Evolutionary conservation across 2,888 invertebrate species (phyloP).

Genomic region (Crocallis elinguaria): DNA sequence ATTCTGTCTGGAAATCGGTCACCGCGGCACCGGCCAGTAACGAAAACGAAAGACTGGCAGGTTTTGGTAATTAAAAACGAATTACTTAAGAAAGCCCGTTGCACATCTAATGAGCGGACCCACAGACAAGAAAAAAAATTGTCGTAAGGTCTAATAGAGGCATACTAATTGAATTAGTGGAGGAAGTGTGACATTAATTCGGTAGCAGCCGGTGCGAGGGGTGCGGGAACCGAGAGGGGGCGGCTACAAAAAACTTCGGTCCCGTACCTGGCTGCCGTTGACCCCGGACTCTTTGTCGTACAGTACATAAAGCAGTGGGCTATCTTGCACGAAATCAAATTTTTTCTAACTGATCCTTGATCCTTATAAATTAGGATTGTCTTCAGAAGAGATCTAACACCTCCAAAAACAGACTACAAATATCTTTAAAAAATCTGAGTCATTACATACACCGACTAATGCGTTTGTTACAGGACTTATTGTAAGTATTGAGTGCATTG

Average conservation of each 20-base stretch:
- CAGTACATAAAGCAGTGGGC: slow-evolving; percentile 29
- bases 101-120: too few species aligned
- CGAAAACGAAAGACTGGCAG: not conserved
- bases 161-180: slow-evolving; percentile 40
- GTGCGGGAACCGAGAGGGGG: slow-evolving; percentile 50
- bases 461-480: too few species aligned
- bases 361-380: not conserved
- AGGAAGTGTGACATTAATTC: slow-evolving; percentile 66
- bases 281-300: slow-evolving; percentile 63
- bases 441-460: too few species aligned
- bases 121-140: slow-evolving; percentile 26
- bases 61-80: too few species aligned
- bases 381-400: too few species aligned
- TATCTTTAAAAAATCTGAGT: too few species aligned
- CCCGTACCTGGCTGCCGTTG: slow-evolving; percentile 80
- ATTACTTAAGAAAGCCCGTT: too few species aligned
- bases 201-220: slow-evolving; percentile 55
- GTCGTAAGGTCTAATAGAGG: slow-evolving; percentile 32
- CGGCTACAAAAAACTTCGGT: slow-evolving; percentile 69
- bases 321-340: slow-evolving; percentile 3
- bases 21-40: too few species aligned
- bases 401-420: too few species aligned
- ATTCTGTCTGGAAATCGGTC: not conserved
- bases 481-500: too few species aligned
- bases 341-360: not conserved